Conservation (phyloP, 2,797 vertebrate species). For the Catharus ustulatus region DNA sequence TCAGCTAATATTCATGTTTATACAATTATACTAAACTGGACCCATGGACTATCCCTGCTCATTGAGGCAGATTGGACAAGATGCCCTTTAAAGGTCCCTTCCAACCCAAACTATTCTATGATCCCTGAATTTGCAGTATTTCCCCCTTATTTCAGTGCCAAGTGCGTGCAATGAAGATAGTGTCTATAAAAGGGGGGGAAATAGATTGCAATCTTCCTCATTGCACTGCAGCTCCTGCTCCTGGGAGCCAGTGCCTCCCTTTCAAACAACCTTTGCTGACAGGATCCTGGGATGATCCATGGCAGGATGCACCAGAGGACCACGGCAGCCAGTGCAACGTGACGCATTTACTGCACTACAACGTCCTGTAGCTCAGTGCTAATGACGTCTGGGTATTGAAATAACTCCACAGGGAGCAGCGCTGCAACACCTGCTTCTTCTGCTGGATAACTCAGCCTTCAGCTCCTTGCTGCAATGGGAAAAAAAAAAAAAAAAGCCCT, state of each 20-base stretch:
- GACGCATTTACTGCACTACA: conserved; percentile 68
- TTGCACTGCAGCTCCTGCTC: conserved; percentile 11
- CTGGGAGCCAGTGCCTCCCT: conserved; percentile 28
- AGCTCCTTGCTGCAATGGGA: conserved; percentile 12
- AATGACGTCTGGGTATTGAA: conserved; percentile 71
- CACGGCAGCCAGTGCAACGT: conserved; percentile 37
- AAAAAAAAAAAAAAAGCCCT: neutral
- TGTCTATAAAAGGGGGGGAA: fast-evolving
- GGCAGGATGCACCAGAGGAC: conserved; percentile 57
- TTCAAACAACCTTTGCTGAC: conserved; percentile 76
- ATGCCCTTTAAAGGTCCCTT: neutral
- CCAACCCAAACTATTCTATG: neutral
- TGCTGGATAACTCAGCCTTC: conserved; percentile 39
- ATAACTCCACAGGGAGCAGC: conserved; percentile 62
- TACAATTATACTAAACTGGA: neutral
- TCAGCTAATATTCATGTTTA: neutral
- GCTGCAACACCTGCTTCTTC: conserved; percentile 69
- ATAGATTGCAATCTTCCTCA: neutral
- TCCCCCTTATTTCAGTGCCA: neutral
- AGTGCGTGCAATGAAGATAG: neutral
- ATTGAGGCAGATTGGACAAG: neutral
- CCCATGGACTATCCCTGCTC: neutral
- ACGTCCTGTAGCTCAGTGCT: conserved; percentile 64
- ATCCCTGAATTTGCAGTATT: neutral
- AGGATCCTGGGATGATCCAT: conserved; percentile 54